Evolutionary conservation across 2,797 vertebrate species (phyloP), one percentile per base, ranked within the genome.

Genomic region (Crenuchus spilurus): DNA sequence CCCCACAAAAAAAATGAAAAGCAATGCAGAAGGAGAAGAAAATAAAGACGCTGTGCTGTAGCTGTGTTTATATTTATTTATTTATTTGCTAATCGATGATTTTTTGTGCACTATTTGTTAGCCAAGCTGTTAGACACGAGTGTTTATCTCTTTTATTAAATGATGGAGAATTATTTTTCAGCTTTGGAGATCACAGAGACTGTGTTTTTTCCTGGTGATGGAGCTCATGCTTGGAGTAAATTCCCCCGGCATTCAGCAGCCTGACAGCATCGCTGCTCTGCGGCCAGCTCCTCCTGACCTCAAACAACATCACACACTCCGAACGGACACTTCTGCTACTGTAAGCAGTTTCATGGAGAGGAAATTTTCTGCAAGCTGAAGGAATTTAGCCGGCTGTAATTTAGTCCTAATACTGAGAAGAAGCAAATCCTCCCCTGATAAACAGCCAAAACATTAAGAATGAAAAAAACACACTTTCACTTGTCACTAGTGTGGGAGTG

Each of bases 111-210:
- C 44, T 26, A 33, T 67, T 67, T 30, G n/a, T 42, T 18, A 68
- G 44, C 4, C 7, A 26, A 39, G 30, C 6, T 13, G n/a, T 51
- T 69, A 2, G 2, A 7, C 37, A 28, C 28, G 44, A 49, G 8
- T 72, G 55, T 54, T 62, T 33, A 52, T 49, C 48, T 51, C 5
- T 57, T 69, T 48, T 41, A 39, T 69, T 62, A 37, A 78, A 78
- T 64, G 60, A 69, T 49, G 55, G 70, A 39, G 63, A 63, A 64
- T 65, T 74, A 64, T 58, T 35, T 28, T 51, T 24, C 51, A 42
- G 26, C 65, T 62, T 39, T 20, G 18, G 41, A 65, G 42, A 78
- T 78, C 57, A 66, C 70, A 74, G 77, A 28, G 20, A 64, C n/a
- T 64, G 49, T 35, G 58, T 66, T 67, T 74, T 60, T n/a, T n/a